Conservation (phyloP, 2,888 invertebrate genomes). For the Heliconius aoede region DNA sequence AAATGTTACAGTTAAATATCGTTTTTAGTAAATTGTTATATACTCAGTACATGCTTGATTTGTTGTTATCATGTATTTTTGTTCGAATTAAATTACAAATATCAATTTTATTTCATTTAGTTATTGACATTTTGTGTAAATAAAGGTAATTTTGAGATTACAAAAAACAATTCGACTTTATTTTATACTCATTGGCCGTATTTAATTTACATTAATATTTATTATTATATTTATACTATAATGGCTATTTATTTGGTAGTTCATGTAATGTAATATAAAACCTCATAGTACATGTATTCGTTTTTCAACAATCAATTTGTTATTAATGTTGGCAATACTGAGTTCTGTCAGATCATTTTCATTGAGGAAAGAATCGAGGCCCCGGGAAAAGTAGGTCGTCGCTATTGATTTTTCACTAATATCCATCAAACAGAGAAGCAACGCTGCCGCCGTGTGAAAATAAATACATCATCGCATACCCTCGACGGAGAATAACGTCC, state of each 20-base stretch:
- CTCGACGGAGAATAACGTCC: slow-evolving; percentile 55
- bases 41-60: background rate
- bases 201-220: background rate
- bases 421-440: slow-evolving; percentile 67
- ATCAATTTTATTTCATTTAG: background rate
- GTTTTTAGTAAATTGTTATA: background rate
- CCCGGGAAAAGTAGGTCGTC: slow-evolving; percentile 73
- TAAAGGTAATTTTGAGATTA: background rate
- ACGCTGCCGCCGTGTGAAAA: slow-evolving; percentile 56
- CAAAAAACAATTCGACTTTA: background rate
- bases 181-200: background rate
- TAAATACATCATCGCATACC: slow-evolving; percentile 58
- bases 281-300: slow-evolving; percentile 8
- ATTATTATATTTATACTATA: background rate
- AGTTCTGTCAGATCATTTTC: slow-evolving; percentile 52
- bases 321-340: slow-evolving; percentile 41
- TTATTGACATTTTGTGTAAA: background rate
- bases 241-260: background rate
- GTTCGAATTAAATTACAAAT: background rate
- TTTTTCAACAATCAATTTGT: background rate
- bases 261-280: slow-evolving; percentile 18
- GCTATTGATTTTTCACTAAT: slow-evolving; percentile 75
- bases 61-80: background rate
- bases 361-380: slow-evolving; percentile 51
- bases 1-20: background rate